Evolutionary conservation across 2,797 vertebrate genomes (phyloP), one percentile per base, ranked within the genome.

Genomic region (Etheostoma nigrum): DNA sequence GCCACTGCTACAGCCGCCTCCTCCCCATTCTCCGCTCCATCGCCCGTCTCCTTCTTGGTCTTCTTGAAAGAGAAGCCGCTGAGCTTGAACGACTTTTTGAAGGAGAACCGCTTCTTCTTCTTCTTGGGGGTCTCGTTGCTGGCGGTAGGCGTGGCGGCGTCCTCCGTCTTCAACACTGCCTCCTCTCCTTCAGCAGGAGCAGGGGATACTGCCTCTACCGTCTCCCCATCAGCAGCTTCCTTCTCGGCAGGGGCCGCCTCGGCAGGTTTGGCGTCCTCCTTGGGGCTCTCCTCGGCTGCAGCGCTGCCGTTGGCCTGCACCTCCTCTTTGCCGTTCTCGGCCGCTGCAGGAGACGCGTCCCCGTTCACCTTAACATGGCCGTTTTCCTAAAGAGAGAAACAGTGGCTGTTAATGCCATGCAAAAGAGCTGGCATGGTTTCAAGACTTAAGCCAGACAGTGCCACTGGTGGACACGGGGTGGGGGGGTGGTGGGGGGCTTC

Each of bases 31-130:
- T 97, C 97, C 0, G 89, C 95, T 15, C 92, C 96, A 7, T 97
- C 96, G 4, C 94, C 96, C 0, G 95, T 96, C 90, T 98, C 97
- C 91, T 98, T 98, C 86, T 98, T 98, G 95, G 93, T 96, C 92
- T 98, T 99, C 95, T 96, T 99, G 94, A 98, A 98, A 81, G 97
- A 98, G 88, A 98, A 97, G 72, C 97, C 97, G 60, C 97, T 98
- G 40, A 98, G 93, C 93, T 99, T 98, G 94, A 99, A 99, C 0
- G 97, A 98, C 87, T 98, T 98, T 90, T 98, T 99, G 93, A 99
- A 97, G 82, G 97, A 99, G 92, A 98, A 99, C 76, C 96, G 95
- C 93, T 98, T 98, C 94, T 98, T 98, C 94, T 99, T 99, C 95
- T 98, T 99, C 95, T 99, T 98, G 45, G 97, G 97, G 53, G 97